phyloP scores from a whole-genome alignment of 2,888 invertebrate genomes.

The Caenorhabditis macrosperma region DNA sequence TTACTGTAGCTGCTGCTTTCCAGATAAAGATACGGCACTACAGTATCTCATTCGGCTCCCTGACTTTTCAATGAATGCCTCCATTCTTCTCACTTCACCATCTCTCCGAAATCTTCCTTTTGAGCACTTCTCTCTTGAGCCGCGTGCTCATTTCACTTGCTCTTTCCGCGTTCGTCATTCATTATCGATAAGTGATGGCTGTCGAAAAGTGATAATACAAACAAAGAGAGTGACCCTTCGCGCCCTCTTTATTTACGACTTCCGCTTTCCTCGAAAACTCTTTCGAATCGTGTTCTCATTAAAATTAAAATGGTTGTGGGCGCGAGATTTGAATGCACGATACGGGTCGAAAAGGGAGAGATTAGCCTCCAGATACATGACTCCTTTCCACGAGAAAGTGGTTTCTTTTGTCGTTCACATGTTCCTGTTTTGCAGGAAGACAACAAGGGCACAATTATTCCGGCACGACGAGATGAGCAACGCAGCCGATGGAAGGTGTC shows the following conservation, averaged over 20 bases:
- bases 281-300: slow-evolving; percentile 5
- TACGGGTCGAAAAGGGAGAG: neutral
- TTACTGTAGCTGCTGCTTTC: neutral
- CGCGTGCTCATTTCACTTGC: neutral
- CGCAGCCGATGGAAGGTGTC: slow-evolving; percentile 35
- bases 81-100: neutral
- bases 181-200: slow-evolving; percentile 33
- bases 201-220: slow-evolving; percentile 49
- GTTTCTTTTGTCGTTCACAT: neutral
- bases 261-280: slow-evolving; percentile 18
- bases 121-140: neutral
- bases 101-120: neutral
- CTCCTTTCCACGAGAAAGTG: neutral
- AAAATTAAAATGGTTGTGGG: neutral
- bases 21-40: neutral
- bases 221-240: slow-evolving; percentile 3
- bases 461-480: slow-evolving; percentile 20
- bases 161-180: slow-evolving; percentile 24
- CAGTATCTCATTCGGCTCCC: too few species aligned
- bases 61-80: too few species aligned
- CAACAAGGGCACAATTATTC: slow-evolving; percentile 32
- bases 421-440: neutral
- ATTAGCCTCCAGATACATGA: neutral
- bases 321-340: neutral
- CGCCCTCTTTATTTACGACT: slow-evolving; percentile 10